Conservation (phyloP, 92 coral and sea anemone species). For the Meandrina meandrites region DNA sequence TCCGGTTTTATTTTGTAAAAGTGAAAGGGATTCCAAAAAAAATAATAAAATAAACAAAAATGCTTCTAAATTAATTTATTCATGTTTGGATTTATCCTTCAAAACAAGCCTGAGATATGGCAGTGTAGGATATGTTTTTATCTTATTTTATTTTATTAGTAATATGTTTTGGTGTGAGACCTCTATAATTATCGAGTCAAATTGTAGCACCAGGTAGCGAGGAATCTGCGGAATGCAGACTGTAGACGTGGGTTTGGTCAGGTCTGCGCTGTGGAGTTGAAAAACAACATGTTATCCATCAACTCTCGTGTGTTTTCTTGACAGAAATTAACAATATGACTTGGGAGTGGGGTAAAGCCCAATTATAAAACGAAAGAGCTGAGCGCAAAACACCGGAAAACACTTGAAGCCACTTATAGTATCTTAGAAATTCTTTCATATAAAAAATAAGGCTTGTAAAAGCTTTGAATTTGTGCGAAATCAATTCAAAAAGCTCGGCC, state of each 20-base stretch:
- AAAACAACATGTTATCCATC: slow-evolving; percentile 40
- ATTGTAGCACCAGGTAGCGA: neutral
- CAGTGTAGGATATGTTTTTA: neutral
- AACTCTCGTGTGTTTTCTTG: neutral
- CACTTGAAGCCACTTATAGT: slow-evolving; percentile 27
- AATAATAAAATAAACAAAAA: too few relatives aligned
- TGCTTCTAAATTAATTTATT: neutral
- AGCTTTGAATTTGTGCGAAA: neutral
- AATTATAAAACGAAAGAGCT: neutral
- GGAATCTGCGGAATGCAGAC: slow-evolving; percentile 27
- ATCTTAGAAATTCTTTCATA: slow-evolving; percentile 19
- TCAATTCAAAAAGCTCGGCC: neutral
- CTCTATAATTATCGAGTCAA: neutral
- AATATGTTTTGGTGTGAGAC: too few relatives aligned
- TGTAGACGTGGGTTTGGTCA: slow-evolving; percentile 17
- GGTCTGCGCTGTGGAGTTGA: neutral
- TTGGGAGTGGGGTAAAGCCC: neutral
- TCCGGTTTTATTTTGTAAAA: neutral
- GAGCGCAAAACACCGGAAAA: slow-evolving; percentile 6
- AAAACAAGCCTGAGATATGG: neutral
- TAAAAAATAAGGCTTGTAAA: slow-evolving; percentile 7
- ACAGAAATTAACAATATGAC: slow-evolving; percentile 16
- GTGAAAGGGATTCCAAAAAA: neutral
- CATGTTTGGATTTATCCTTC: neutral
- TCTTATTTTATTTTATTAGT: neutral